These are phyloP conservation scores for Datnioides undecimradiatus DNA, from an alignment of 2,113 vertebrate genomes.

Conservation along the genomic window DNA sequence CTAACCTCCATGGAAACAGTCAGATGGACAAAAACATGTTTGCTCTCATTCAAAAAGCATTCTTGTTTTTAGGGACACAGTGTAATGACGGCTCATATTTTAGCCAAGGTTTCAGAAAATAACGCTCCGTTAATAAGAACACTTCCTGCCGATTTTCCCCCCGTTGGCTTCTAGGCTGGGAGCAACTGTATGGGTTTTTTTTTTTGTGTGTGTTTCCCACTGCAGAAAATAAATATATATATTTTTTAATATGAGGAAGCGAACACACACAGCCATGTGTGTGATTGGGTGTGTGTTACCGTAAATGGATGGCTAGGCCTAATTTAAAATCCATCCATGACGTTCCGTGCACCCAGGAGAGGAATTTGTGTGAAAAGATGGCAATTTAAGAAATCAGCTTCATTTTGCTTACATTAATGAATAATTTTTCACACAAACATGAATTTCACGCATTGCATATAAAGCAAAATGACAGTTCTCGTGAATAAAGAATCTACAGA, in stretches of 20 bases:
- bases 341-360: slow-evolving; percentile 39
- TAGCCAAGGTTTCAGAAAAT: slow-evolving; percentile 60
- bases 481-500: not conserved
- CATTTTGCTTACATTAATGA: slow-evolving; percentile 41
- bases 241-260: slow-evolving; percentile 35
- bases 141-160: slow-evolving; percentile 58
- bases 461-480: not conserved
- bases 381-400: not conserved
- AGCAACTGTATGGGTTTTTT: slow-evolving; percentile 36
- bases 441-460: too few species aligned
- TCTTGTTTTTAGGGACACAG: slow-evolving; percentile 61
- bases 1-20: slow-evolving; percentile 80
- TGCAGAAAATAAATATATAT: slow-evolving; percentile 33
- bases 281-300: slow-evolving; percentile 11
- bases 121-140: slow-evolving; percentile 52
- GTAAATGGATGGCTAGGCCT: slow-evolving; percentile 47
- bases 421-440: slow-evolving; percentile 29
- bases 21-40: slow-evolving; percentile 71
- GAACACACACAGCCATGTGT: slow-evolving; percentile 7
- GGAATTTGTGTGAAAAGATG: slow-evolving; percentile 4
- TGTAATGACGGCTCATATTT: slow-evolving; percentile 44
- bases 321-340: slow-evolving; percentile 69
- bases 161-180: slow-evolving; percentile 38
- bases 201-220: slow-evolving; percentile 20
- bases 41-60: slow-evolving; percentile 66